Percentiles rank a stretch among this genome's conserved stretches.
These are phyloP conservation scores for Erythrolamprus reginae DNA, from an alignment of 2,113 vertebrate species.

Conservation along the genomic window DNA sequence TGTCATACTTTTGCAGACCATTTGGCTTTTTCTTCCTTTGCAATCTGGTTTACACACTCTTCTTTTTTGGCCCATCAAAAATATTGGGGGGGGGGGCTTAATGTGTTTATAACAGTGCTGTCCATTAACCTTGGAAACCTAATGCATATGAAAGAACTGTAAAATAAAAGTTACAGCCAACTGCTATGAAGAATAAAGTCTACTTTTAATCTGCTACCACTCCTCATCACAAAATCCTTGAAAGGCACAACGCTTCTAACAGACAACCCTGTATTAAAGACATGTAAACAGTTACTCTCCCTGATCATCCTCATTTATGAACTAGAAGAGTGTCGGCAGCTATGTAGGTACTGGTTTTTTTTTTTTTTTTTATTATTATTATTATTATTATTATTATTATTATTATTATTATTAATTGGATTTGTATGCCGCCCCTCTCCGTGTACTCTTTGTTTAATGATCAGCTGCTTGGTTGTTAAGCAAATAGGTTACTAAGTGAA, in stretches of 20 bases:
- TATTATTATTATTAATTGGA: no score
- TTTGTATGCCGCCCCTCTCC: no score
- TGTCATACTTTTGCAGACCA: background rate
- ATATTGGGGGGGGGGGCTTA: background rate
- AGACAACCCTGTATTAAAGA: background rate
- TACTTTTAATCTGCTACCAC: background rate
- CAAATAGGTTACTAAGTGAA: background rate
- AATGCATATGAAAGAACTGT: background rate
- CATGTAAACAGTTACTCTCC: background rate
- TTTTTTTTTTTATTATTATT: no score
- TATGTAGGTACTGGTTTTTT: slow-evolving; percentile 15
- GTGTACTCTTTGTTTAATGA: background rate
- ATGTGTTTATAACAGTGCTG: background rate
- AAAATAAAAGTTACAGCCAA: background rate
- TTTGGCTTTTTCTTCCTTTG: background rate
- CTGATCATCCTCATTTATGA: background rate
- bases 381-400: no score
- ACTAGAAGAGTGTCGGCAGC: slow-evolving; percentile 28
- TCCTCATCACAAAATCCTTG: background rate
- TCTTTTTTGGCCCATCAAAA: background rate
- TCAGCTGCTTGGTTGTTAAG: background rate
- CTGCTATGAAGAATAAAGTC: background rate
- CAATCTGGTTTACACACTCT: background rate
- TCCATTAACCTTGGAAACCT: background rate
- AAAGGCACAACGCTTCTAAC: background rate